phyloP scores from a whole-genome alignment of 2,113 vertebrate genomes.

The Micronisus gabar region DNA sequence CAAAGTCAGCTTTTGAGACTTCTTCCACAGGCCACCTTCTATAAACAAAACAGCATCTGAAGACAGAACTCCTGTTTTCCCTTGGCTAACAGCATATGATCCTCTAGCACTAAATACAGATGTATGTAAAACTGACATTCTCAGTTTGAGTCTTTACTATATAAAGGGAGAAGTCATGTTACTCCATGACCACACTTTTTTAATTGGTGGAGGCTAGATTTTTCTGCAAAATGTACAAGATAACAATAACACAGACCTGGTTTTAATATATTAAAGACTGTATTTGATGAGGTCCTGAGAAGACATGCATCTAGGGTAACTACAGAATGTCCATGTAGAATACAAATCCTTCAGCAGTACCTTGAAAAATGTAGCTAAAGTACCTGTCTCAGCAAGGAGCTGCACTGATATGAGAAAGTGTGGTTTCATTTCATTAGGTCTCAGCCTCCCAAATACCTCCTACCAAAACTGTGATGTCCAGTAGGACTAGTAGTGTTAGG shows the following conservation, averaged over 20 bases:
- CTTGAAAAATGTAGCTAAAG: neutral
- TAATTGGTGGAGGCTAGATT: neutral
- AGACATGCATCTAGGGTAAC: neutral
- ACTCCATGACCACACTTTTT: neutral
- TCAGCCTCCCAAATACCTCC: neutral
- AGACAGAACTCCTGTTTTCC: slow-evolving; percentile 38
- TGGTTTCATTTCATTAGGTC: neutral
- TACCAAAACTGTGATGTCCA: neutral
- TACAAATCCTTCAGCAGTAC: neutral
- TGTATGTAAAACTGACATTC: neutral
- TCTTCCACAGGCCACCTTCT: slow-evolving; percentile 20
- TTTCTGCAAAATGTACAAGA: slow-evolving; percentile 30
- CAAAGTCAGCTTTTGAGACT: neutral
- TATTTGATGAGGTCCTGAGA: neutral
- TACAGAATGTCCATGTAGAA: neutral
- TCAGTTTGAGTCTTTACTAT: slow-evolving; percentile 15
- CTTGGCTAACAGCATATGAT: slow-evolving; percentile 28
- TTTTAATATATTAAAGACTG: neutral
- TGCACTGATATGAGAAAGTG: neutral
- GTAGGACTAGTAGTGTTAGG: neutral
- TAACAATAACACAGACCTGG: slow-evolving; percentile 3
- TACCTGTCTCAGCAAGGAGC: neutral
- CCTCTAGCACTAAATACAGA: slow-evolving; percentile 51
- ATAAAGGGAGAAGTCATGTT: slow-evolving; percentile 46
- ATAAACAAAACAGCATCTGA: slow-evolving; percentile 55